A percentile compares a stretch with the other conserved stretches of the same genome.
Conservation (phyloP, 2,888 invertebrate genomes). For the Abrostola tripartita region DNA sequence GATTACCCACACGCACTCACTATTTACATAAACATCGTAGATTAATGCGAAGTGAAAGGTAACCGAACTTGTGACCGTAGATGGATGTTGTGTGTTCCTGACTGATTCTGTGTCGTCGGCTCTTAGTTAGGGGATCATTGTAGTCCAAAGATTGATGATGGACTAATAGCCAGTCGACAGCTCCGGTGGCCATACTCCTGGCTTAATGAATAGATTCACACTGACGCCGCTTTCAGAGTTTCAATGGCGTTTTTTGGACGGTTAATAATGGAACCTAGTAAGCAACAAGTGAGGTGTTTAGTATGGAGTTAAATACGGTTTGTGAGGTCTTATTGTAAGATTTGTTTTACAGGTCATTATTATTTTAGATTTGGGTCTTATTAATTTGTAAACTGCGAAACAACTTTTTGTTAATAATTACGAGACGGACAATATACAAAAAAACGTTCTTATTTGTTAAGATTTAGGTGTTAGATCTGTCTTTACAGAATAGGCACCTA, state of each 20-base stretch:
- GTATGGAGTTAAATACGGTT: slow-evolving; percentile 39
- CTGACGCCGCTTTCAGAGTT: slow-evolving; percentile 35
- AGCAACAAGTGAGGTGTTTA: slow-evolving; percentile 52
- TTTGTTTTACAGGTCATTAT: not conserved
- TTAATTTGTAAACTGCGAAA: too few relatives aligned
- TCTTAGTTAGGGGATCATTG: slow-evolving; percentile 82
- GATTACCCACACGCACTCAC: not conserved
- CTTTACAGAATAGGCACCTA: too few relatives aligned
- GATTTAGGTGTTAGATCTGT: too few relatives aligned
- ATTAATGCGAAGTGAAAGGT: slow-evolving; percentile 45
- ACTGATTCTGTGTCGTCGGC: slow-evolving; percentile 71
- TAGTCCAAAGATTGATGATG: slow-evolving; percentile 78
- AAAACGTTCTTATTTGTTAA: too few relatives aligned
- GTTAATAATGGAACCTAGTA: slow-evolving; percentile 21
- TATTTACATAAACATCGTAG: slow-evolving; percentile 4
- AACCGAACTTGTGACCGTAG: slow-evolving; percentile 62
- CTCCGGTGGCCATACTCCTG: slow-evolving; percentile 47
- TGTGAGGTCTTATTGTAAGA: slow-evolving; percentile 23
- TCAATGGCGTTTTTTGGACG: slow-evolving; percentile 39
- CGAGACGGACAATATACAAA: too few relatives aligned
- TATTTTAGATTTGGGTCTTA: too few relatives aligned
- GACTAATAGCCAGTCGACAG: slow-evolving; percentile 72
- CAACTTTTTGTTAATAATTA: too few relatives aligned
- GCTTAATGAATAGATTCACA: slow-evolving; percentile 45
- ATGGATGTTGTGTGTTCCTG: slow-evolving; percentile 64